Percentiles rank a stretch among this genome's conserved stretches.
Evolutionary conservation across 2,888 invertebrate genomes (phyloP).

Genomic region (Phaedon cochleariae): DNA sequence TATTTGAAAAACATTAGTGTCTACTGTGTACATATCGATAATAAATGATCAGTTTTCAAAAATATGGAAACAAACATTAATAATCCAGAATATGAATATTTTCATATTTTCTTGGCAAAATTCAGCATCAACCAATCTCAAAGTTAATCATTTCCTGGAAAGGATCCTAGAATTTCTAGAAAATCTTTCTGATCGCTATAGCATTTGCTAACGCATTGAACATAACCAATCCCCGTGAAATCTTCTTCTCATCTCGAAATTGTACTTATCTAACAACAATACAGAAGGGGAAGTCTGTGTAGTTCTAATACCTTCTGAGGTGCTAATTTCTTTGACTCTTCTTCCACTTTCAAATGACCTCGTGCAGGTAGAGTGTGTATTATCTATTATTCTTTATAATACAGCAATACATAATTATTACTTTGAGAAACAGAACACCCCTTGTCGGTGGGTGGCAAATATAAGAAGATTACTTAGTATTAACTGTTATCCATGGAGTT

Average conservation of each 20-base stretch:
- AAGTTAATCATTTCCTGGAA: neutral
- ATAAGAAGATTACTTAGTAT: slow-evolving; percentile 24
- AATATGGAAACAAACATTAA: too few species aligned
- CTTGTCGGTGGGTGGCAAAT: slow-evolving; percentile 25
- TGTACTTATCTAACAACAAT: slow-evolving; percentile 6
- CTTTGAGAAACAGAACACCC: slow-evolving; percentile 26
- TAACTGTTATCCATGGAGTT: neutral
- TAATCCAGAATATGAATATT: too few species aligned
- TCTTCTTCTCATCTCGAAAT: neutral
- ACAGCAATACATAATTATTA: slow-evolving; percentile 26
- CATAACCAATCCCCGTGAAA: neutral
- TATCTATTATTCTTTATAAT: slow-evolving; percentile 15
- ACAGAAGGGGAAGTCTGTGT: slow-evolving; percentile 15
- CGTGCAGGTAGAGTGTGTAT: slow-evolving; percentile 11
- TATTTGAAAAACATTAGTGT: too few species aligned
- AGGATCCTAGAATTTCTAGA: neutral
- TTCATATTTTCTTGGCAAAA: too few species aligned
- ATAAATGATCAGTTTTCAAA: too few species aligned
- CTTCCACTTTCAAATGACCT: slow-evolving; percentile 1
- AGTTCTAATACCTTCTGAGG: slow-evolving; percentile 6
- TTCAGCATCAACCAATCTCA: too few species aligned
- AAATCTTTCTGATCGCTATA: neutral
- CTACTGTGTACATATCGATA: too few species aligned
- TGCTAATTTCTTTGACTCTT: slow-evolving; percentile 21
- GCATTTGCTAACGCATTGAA: neutral